A percentile compares a stretch with the other conserved stretches of the same genome.
phyloP scores from a whole-genome alignment of 2,113 vertebrate species.

The Sinocyclocheilus grahami region DNA sequence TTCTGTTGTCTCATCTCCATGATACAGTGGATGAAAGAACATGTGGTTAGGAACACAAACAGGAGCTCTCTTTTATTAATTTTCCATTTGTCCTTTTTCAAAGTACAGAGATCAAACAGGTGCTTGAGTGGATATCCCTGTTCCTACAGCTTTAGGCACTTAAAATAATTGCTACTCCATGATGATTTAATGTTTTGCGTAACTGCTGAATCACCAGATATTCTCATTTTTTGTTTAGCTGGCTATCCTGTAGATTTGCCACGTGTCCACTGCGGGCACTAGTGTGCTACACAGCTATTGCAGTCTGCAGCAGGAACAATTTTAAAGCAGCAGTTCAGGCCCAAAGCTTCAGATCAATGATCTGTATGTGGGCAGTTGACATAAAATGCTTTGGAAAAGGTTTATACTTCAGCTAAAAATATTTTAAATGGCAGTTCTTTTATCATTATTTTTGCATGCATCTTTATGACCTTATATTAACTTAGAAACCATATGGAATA shows the following conservation, averaged over 20 bases:
- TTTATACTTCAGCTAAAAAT: background rate
- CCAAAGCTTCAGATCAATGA: background rate
- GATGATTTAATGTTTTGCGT: background rate
- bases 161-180: constrained; percentile 27
- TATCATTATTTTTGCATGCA: too few species aligned
- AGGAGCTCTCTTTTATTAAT: background rate
- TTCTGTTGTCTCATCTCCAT: background rate
- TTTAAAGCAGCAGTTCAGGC: background rate
- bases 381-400: background rate
- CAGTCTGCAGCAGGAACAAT: background rate
- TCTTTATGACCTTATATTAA: too few species aligned
- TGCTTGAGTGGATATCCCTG: background rate
- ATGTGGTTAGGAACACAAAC: background rate
- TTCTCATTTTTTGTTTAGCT: background rate
- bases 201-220: constrained; percentile 17
- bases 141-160: constrained; percentile 18
- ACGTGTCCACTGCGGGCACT: background rate
- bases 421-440: background rate
- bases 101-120: constrained; percentile 14
- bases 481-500: too few species aligned
- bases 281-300: too few species aligned
- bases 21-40: constrained; percentile 15
- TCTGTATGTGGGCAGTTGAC: background rate
- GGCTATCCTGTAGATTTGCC: background rate
- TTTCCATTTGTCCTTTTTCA: background rate